phyloP scores from a whole-genome alignment of 2,113 vertebrate genomes.

The Fregetta grallaria region DNA sequence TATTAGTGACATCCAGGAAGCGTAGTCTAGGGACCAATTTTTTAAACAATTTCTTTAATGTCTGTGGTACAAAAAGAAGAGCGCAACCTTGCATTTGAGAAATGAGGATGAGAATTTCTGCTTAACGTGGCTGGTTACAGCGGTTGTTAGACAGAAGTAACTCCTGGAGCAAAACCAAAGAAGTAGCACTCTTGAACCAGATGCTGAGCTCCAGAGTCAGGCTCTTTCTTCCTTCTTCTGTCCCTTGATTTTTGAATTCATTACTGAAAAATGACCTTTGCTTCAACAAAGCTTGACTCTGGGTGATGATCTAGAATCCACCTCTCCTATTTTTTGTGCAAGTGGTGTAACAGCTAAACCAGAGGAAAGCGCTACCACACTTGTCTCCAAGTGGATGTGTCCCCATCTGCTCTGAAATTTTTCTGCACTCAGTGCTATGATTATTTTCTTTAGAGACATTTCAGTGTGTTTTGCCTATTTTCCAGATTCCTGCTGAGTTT shows the following conservation, averaged over 20 bases:
- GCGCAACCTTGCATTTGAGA: neutral
- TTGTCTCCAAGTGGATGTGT: neutral
- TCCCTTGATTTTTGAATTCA: neutral
- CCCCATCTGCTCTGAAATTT: neutral
- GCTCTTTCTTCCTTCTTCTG: neutral
- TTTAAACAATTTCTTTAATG: neutral
- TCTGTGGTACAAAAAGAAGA: neutral
- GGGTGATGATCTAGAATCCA: neutral
- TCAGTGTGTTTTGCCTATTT: neutral
- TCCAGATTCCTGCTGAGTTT: neutral
- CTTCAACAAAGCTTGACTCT: neutral
- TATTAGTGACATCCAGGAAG: neutral
- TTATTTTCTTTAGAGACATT: constrained; percentile 23
- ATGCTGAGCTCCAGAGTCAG: neutral
- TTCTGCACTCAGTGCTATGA: neutral
- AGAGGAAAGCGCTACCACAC: neutral
- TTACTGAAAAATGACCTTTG: neutral
- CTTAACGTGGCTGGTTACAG: neutral
- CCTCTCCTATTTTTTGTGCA: neutral
- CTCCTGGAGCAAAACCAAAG: constrained; percentile 1
- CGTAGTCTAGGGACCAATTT: neutral
- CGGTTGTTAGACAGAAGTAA: neutral
- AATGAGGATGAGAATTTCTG: neutral
- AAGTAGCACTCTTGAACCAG: neutral
- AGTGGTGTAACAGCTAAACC: neutral